These are phyloP conservation scores for Caenorhabditis sp. DNA, from an alignment of 2,888 invertebrate species.

Conservation along the genomic window DNA sequence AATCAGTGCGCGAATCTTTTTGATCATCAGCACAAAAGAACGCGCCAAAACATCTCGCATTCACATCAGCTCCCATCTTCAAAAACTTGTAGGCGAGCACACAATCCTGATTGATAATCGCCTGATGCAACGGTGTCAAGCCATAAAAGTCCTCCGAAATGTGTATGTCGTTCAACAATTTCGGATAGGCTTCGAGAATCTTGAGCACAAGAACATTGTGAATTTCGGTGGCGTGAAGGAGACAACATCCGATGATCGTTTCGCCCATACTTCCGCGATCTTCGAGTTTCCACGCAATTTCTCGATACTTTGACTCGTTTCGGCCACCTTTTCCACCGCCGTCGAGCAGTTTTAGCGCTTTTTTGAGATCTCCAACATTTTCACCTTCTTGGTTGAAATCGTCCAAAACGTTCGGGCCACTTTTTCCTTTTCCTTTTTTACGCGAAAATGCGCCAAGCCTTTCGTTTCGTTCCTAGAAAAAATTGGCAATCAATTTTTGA, in stretches of 20 bases:
- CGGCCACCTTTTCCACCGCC: slow-evolving; percentile 49
- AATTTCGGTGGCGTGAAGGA: slow-evolving; percentile 80
- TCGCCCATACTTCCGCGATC: slow-evolving; percentile 79
- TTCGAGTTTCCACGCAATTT: slow-evolving; percentile 53
- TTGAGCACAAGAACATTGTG: slow-evolving; percentile 92
- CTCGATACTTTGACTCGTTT: slow-evolving; percentile 77
- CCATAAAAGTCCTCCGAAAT: slow-evolving; percentile 92
- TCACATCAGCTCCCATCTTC: slow-evolving; percentile 88
- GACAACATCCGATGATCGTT: slow-evolving; percentile 87
- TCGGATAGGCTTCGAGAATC: slow-evolving; percentile 89
- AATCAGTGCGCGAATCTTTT: slow-evolving; percentile 85
- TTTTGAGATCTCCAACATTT: slow-evolving; percentile 55
- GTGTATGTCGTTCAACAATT: slow-evolving; percentile 93
- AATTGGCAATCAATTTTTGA: too few species aligned
- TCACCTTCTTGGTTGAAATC: slow-evolving; percentile 56
- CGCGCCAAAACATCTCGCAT: slow-evolving; percentile 81
- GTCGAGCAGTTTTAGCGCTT: slow-evolving; percentile 62
- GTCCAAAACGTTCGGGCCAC: slow-evolving; percentile 60
- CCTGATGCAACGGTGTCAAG: slow-evolving; percentile 81
- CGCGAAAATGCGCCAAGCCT: slow-evolving; percentile 66
- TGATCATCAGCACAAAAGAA: slow-evolving; percentile 99
- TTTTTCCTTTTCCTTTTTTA: slow-evolving; percentile 64
- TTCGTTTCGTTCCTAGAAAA: slow-evolving; percentile 76
- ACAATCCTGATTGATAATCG: slow-evolving; percentile 97
- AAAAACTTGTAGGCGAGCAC: slow-evolving; percentile 94